Conservation (phyloP, 2,113 vertebrate species). For the Chloroceryle aenea region DNA sequence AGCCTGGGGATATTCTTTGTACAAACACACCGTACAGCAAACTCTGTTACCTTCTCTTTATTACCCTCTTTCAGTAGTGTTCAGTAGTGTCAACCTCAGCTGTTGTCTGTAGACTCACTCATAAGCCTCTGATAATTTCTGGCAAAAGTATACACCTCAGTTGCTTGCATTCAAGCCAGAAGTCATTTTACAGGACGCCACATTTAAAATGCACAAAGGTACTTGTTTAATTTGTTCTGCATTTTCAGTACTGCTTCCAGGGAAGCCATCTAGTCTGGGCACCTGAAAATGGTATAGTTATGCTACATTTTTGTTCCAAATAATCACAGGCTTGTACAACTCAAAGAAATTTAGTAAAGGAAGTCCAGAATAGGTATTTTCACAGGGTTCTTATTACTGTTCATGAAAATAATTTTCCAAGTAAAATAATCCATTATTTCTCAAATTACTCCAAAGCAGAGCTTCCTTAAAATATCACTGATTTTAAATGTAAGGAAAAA, state of each 20-base stretch:
- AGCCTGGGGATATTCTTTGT: not conserved
- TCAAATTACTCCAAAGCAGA: not conserved
- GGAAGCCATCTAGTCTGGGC: not conserved
- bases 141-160: not conserved
- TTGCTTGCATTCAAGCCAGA: not conserved
- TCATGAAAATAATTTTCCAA: not conserved
- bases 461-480: not conserved
- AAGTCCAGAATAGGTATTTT: not conserved
- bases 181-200: constrained; percentile 11
- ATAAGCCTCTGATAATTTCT: constrained; percentile 16
- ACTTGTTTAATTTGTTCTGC: not conserved
- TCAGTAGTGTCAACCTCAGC: not conserved
- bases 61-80: not conserved
- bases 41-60: not conserved
- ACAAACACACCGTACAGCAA: not conserved
- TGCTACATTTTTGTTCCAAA: not conserved
- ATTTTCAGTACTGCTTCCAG: not conserved
- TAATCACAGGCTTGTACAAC: not conserved
- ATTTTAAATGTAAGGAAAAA: not conserved
- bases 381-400: not conserved
- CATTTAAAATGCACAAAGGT: not conserved
- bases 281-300: not conserved
- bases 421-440: not conserved
- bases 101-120: constrained; percentile 3
- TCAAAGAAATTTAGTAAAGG: not conserved